A percentile compares a stretch with the other conserved stretches of the same genome.
phyloP scores from a whole-genome alignment of 1,140 invertebrate genomes.

The Gerris buenoi region DNA sequence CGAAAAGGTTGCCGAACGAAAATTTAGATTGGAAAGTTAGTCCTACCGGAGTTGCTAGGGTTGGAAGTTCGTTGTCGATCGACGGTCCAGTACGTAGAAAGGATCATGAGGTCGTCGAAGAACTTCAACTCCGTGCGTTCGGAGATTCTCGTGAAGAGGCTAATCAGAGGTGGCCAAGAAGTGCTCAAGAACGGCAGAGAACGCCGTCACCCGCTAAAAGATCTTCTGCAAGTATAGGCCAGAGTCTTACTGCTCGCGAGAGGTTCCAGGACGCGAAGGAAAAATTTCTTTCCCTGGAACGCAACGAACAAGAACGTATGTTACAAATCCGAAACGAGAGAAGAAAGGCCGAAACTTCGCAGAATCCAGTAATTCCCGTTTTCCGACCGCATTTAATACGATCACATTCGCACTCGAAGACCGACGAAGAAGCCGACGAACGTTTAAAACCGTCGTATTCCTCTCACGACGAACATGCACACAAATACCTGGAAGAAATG shows the following conservation, averaged over 20 bases:
- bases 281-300: conserved; percentile 61
- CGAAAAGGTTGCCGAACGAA: background rate
- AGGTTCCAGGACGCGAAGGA: conserved; percentile 69
- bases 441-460: background rate
- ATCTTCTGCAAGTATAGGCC: conserved; percentile 20
- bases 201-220: conserved; percentile 31
- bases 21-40: background rate
- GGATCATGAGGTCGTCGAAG: background rate
- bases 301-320: conserved; percentile 26
- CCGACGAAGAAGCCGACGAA: conserved; percentile 10
- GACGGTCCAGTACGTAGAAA: background rate
- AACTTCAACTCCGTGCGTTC: background rate
- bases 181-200: conserved; percentile 33
- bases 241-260: conserved; percentile 45
- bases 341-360: background rate
- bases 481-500: background rate
- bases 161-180: conserved; percentile 8
- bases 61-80: background rate
- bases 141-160: background rate
- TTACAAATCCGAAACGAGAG: conserved; percentile 7
- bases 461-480: background rate
- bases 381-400: background rate
- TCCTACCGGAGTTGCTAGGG: background rate
- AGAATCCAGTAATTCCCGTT: background rate
- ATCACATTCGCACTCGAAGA: conserved; percentile 4